Percentiles rank a stretch among this genome's conserved stretches.
Evolutionary conservation across 2,113 vertebrate genomes (phyloP).

Genomic region (Heteronetta atricapilla): DNA sequence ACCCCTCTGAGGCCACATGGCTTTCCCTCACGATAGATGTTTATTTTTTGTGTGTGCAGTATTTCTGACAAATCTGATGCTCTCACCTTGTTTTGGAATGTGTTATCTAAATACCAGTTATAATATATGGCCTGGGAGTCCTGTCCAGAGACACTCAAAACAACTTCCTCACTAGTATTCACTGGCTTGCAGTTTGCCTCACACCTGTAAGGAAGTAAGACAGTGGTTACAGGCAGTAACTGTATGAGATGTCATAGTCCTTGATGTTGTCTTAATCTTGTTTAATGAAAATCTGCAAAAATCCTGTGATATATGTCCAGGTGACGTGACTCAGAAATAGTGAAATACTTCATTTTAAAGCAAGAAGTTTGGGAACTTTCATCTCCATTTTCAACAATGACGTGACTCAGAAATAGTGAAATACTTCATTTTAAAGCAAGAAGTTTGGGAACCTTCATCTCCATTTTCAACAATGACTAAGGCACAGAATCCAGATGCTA

Average conservation of each 20-base stretch:
- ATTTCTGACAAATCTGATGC: neutral
- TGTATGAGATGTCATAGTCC: neutral
- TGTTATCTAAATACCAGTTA: slow-evolving; percentile 76
- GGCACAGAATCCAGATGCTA: neutral
- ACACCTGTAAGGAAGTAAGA: slow-evolving; percentile 68
- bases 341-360: neutral
- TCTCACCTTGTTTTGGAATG: slow-evolving; percentile 71
- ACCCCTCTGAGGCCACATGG: neutral
- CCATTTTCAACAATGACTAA: neutral
- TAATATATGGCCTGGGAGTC: neutral
- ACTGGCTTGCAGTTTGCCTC: slow-evolving; percentile 73
- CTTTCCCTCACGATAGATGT: neutral
- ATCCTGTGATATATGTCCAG: neutral
- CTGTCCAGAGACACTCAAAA: slow-evolving; percentile 56
- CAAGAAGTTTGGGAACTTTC: neutral
- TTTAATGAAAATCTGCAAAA: neutral
- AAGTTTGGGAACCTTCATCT: neutral
- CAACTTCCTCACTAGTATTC: slow-evolving; percentile 18
- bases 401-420: neutral
- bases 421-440: neutral
- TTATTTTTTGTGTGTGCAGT: neutral
- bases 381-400: neutral
- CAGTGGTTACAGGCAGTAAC: neutral
- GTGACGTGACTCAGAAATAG: neutral
- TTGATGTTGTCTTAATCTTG: neutral